Percentiles rank a stretch among this genome's conserved stretches.
phyloP scores from a whole-genome alignment of 2,797 vertebrate genomes.

The Fundulus diaphanus region DNA sequence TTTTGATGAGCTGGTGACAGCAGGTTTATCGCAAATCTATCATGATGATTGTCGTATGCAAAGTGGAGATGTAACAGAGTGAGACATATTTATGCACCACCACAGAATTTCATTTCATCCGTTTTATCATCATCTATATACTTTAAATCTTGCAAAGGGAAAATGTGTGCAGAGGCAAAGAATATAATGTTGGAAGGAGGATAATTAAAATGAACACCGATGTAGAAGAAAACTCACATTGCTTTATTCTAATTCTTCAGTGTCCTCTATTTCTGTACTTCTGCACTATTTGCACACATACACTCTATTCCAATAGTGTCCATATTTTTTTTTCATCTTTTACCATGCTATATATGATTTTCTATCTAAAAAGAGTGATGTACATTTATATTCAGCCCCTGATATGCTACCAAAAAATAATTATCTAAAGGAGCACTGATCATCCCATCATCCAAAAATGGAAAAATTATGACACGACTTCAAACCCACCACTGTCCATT shows the following conservation, averaged over 20 bases:
- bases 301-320: background rate
- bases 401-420: no score
- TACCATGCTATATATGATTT: background rate
- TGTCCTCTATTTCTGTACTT: constrained; percentile 2
- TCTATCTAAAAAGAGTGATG: background rate
- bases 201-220: constrained; percentile 58
- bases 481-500: background rate
- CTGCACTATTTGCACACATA: background rate
- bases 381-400: background rate
- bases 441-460: background rate
- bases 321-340: background rate
- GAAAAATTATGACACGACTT: background rate
- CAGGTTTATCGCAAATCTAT: constrained; percentile 53
- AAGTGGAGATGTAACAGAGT: constrained; percentile 47
- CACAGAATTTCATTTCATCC: constrained; percentile 34
- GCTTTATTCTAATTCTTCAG: constrained; percentile 31
- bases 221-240: constrained; percentile 44
- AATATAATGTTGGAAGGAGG: constrained; percentile 42
- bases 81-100: constrained; percentile 54
- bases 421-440: no score
- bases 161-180: constrained; percentile 45
- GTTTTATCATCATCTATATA: constrained; percentile 17
- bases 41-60: constrained; percentile 69
- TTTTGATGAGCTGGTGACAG: constrained; percentile 47
- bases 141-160: constrained; percentile 52